Base-by-base conservation (phyloP, 2,113 vertebrate species). In the Ceuthmochares aereus region DNA sequence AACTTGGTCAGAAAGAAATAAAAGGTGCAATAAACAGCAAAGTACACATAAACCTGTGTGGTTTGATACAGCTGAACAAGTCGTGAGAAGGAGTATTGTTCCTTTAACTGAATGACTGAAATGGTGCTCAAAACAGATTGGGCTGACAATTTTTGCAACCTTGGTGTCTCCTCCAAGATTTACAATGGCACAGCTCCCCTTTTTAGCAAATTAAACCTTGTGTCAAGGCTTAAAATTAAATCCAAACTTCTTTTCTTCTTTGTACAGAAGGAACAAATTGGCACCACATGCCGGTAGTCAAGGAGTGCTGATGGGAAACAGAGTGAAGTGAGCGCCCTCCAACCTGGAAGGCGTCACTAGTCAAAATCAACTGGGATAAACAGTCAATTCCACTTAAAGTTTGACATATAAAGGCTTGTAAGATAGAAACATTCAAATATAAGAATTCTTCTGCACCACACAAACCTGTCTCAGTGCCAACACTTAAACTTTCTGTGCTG, bases 181-280 rank as follows among this genome's bases (percentile, higher is more conserved):
- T 98, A 98, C 95, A 94, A 97, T 97, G 91, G 94, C 94, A 96
- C 79, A 94, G 89, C 94, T 98, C 96, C 94, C 95, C 96, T 95
- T 98, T 98, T 98, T 97, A 98, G 97, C 96, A 97, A 98, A 98
- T 98, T 98, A 98, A 98, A 98, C 96, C 97, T 98, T 67, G 97
- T 97, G 97, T 98, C 97, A 97, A 98, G 95, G 90, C 95, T 98
- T 96, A 96, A 97, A 97, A 98, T 98, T 95, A 98, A 97, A 97
- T 97, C 94, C 97, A 98, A 98, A 97, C 95, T 93, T 79, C 95
- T 91, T 97, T 93, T 96, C 82, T 98, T 98, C 97, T 96, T 89
- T 93, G 96, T 96, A 87, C 92, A 97, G 96, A 97, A 97, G 96
- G 96, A 98, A 98, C 93, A 98, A 98, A 98, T 98, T 98, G 98